Percentiles rank a stretch among this genome's conserved stretches.
Conservation (phyloP, 2,888 invertebrate genomes). For the Erebia palarica region DNA sequence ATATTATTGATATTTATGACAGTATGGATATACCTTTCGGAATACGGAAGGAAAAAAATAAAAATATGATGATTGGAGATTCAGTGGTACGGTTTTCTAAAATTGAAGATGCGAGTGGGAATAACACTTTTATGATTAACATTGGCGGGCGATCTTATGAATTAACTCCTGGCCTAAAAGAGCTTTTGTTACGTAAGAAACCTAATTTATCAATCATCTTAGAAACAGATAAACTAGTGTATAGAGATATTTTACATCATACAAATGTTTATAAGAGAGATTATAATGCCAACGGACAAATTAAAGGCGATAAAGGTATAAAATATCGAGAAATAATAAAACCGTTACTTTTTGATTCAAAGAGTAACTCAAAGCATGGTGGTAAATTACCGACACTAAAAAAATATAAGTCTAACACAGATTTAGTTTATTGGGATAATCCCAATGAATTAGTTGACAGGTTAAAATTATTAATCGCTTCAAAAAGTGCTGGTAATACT, state of each 20-base stretch:
- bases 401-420: conserved; percentile 32
- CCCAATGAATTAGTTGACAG: conserved; percentile 43
- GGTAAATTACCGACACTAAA: conserved; percentile 32
- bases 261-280: conserved; percentile 1
- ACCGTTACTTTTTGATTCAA: conserved; percentile 19
- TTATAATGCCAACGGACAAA: background rate
- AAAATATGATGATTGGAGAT: conserved; percentile 2
- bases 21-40: conserved; percentile 15
- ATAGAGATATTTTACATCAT: conserved; percentile 4
- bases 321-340: conserved; percentile 20
- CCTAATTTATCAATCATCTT: conserved; percentile 1
- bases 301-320: conserved; percentile 4
- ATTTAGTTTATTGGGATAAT: conserved; percentile 42
- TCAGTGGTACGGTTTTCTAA: conserved; percentile 4
- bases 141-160: conserved; percentile 1
- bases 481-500: conserved; percentile 41
- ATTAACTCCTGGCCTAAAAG: background rate
- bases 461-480: conserved; percentile 42
- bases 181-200: conserved; percentile 1
- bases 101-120: background rate
- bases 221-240: conserved; percentile 4
- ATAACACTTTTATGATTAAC: background rate
- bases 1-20: conserved; percentile 23
- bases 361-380: conserved; percentile 3
- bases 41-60: background rate